phyloP scores from a whole-genome alignment of 1,140 invertebrate species.

The Eubasilissa regina region DNA sequence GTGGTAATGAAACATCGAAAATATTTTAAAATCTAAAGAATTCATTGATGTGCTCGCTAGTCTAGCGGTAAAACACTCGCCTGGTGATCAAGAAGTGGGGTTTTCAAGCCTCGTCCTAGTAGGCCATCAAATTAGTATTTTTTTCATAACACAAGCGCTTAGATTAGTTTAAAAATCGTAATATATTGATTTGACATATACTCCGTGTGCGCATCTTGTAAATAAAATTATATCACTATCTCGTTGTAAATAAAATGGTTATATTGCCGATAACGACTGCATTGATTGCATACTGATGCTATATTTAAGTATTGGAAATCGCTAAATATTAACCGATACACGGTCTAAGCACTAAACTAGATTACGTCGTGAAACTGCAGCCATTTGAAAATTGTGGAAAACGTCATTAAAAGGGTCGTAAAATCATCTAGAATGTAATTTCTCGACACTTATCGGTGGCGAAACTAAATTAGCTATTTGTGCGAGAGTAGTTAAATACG shows the following conservation, averaged over 20 bases:
- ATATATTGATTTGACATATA: no score
- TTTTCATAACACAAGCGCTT: no score
- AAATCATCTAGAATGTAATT: conserved; percentile 33
- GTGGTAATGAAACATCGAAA: no score
- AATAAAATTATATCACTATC: no score
- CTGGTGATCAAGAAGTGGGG: no score
- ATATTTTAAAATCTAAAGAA: no score
- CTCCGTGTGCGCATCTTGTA: no score
- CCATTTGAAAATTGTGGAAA: conserved; percentile 30
- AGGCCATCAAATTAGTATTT: no score
- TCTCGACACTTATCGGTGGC: conserved; percentile 14
- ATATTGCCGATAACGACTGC: not conserved
- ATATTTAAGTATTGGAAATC: not conserved
- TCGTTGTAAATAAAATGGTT: not conserved
- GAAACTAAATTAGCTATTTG: conserved; percentile 26
- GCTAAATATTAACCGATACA: not conserved
- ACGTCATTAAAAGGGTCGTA: conserved; percentile 17
- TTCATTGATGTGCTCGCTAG: no score
- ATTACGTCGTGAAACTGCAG: conserved; percentile 22
- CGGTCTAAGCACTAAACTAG: conserved; percentile 12
- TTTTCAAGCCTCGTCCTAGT: no score
- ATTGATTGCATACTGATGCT: not conserved
- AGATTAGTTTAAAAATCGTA: no score
- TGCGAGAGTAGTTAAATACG: conserved; percentile 7
- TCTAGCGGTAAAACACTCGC: no score